Evolutionary conservation across 2,888 invertebrate genomes (phyloP), one percentile per base, ranked within the genome.

Genomic region (Oscheius sp.): DNA sequence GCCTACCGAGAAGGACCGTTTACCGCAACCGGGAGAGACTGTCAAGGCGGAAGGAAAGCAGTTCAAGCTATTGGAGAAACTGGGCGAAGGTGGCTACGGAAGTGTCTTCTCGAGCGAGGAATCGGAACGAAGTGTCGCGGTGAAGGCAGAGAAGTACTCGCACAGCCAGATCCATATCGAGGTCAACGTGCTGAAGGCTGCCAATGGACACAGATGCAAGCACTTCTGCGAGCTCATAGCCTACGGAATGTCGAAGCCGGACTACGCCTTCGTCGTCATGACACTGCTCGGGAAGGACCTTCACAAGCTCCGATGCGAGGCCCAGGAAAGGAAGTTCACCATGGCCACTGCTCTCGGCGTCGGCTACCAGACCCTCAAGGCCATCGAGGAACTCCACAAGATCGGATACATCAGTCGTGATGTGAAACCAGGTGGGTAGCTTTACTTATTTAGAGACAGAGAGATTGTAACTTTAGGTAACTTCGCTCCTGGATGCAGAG

Each of bases 61-160:
- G 59, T 83, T 80, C 73, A 78, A 76, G 32, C 70, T 85, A 71
- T 72, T 75, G 13, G 68, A 76, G 60, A 76, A 76, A 4, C 79
- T 85, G 32, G 85, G 85, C 48, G 85, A 85, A 53, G 85, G 84
- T 42, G 85, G 85, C 51, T 85, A 84, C 72, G 84, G 85, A 1
- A 77, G 76, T 33, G 84, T 83, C 4, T 83, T 83, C 57, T 63
- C 63, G 33, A 76, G 77, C 21, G 68, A 76, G 58, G 81, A 82
- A n/a, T 76, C 76, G 10, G 78, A 76, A 2, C 37, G 57, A 21
- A 33, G 58, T 13, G 73, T 83, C 2, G 86, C 86, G 0, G 76
- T 85, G 47, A 86, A 86, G 62, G 79, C 81, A 35, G 86, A 86
- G 72, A 85, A 84, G 72, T 84, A 81, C 80, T 78, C 76, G 51